These are phyloP conservation scores for Zaprionus capensis DNA, from an alignment of 1,140 invertebrate genomes.

Conservation along the genomic window DNA sequence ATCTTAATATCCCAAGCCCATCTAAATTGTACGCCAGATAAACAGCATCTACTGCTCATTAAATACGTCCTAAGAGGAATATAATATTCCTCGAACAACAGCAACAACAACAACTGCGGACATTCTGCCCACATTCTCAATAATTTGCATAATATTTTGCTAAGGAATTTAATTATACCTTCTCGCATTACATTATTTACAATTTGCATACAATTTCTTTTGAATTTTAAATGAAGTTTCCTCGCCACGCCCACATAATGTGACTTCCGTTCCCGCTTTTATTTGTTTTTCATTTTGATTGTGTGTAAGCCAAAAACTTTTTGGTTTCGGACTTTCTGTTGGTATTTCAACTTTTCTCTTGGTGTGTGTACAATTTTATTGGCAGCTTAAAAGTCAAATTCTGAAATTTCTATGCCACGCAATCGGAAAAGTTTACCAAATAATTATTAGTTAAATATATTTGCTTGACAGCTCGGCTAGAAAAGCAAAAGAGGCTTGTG, in stretches of 20 bases:
- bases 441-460: conserved; percentile 20
- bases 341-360: conserved; percentile 17
- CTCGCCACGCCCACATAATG: conserved; percentile 23
- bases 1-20: not conserved
- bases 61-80: conserved; percentile 15
- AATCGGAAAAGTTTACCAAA: conserved; percentile 33
- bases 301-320: conserved; percentile 13
- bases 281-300: conserved; percentile 42
- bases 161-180: conserved; percentile 68
- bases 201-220: conserved; percentile 71
- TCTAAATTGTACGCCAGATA: conserved; percentile 21
- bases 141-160: conserved; percentile 68
- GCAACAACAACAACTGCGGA: too few species aligned
- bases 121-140: conserved; percentile 14
- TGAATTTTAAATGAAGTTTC: conserved; percentile 28
- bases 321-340: conserved; percentile 10
- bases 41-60: conserved; percentile 7
- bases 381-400: conserved; percentile 31
- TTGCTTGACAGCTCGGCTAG: conserved; percentile 10
- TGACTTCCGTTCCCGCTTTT: conserved; percentile 17
- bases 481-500: not conserved
- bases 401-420: not conserved
- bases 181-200: conserved; percentile 59
- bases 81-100: conserved; percentile 11
- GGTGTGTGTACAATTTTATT: conserved; percentile 16